Evolutionary conservation across 2,888 invertebrate species (phyloP), one percentile per base, ranked within the genome.

Genomic region (Apoderus coryli): DNA sequence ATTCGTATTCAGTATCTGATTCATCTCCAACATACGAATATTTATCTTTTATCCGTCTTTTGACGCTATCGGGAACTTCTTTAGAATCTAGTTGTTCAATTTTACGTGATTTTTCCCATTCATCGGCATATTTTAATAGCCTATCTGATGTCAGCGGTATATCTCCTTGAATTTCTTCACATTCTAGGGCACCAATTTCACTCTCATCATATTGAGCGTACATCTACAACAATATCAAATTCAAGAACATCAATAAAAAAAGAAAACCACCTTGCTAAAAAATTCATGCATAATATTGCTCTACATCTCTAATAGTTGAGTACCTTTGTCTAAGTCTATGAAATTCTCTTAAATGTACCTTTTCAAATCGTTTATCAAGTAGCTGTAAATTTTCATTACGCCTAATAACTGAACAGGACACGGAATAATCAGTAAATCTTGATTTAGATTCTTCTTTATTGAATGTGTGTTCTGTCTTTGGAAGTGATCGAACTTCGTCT

Each of bases 361-460:
- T 74, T 59, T 93, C 93, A 62, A 93, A 95, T 43, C 77, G 66
- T 44, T 84, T 76, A 59, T 95, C 95, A 0, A 93, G 59, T 10
- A 86, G 53, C 0, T 76, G 65, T 0, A 93, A 63, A 5, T 86
- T 81, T 30, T 86, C 72, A 57, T 86, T 90, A 31, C 93, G 68
- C 10, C 70, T 62, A 13, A 93, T 81, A 2, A 90, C 81, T 42
- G 89, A 90, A 14, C 90, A 90, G 0, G 81, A 78, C 78, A 93
- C 80, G 0, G 92, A 92, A 57, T 92, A 93, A 45, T 84, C 79
- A 0, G 93, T 90, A 58, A 92, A 92, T 5, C 80, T 66, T 0
- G 90, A 84, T 52, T 77, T 84, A 0, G 80, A 80, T 54, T 90
- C 88, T 43, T 80, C 79, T 25, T 73, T 69, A 33, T 47, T 53